These are phyloP conservation scores for Wasmannia auropunctata DNA, from an alignment of 1,140 invertebrate species.

Conservation along the genomic window DNA sequence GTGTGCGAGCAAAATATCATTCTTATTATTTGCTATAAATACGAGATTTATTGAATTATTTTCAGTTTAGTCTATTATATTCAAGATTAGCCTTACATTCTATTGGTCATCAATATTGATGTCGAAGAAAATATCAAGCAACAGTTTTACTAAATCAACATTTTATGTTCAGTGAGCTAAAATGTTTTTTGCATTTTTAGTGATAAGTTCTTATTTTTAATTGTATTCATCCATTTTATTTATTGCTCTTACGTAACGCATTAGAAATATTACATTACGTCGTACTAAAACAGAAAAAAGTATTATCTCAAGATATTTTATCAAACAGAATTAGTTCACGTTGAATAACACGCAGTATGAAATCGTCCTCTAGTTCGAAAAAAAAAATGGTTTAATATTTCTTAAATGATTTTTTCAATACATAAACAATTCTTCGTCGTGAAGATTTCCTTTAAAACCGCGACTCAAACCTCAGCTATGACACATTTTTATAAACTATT, in stretches of 20 bases:
- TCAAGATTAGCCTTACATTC: not conserved
- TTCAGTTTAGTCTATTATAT: not conserved
- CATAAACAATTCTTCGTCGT: not conserved
- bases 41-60: not conserved
- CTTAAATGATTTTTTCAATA: not conserved
- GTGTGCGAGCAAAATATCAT: not conserved
- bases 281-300: not conserved
- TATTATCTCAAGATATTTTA: not conserved
- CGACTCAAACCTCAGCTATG: not conserved
- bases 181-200: not conserved
- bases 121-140: not conserved
- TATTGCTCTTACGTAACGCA: not conserved
- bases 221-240: not conserved
- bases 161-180: not conserved
- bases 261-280: not conserved
- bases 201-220: not conserved
- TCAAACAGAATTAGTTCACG: not conserved
- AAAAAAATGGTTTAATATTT: not conserved
- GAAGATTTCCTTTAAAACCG: not conserved
- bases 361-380: not conserved
- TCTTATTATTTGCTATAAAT: slow-evolving; percentile 9
- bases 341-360: not conserved
- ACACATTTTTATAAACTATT: not conserved
- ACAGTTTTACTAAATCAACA: not conserved
- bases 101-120: not conserved